Base-by-base conservation (phyloP, 1,140 invertebrate genomes). In the Solen grandis region DNA sequence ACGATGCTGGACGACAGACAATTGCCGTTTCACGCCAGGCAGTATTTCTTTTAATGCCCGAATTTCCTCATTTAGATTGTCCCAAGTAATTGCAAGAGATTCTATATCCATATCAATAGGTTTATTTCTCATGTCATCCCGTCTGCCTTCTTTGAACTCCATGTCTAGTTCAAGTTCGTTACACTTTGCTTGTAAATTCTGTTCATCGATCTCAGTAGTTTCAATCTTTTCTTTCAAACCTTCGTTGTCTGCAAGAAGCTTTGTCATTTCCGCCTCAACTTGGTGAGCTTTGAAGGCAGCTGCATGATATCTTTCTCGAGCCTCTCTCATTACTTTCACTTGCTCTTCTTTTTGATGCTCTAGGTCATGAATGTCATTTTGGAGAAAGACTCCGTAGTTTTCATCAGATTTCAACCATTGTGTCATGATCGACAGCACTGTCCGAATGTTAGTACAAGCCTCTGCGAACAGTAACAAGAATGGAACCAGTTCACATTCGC, bases 381-480 rank as follows among this genome's bases (percentile, higher is more conserved):
- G 81, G n/a, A 89, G 63, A 79, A 83, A 89, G 0, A 77, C 52
- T 10, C 78, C 35, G 57, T 88, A 89, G 68, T 86, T 86, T 70
- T 84, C 86, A 72, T 90, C 87, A 13, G 84, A 80, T 33, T 88
- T 72, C 14, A 90, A 59, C 88, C 87, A 89, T 33, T 83, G 76
- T 54, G 25, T 77, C 76, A 89, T 76, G 13, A 85, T 66, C 13
- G 72, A 69, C 16, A 86, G 70, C 8, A 82, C 85, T 19, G 76
- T 77, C 29, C 86, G 63, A 13, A 89, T 77, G 69, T 86, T 85
- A 33, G 88, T 85, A 63, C 84, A 85, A 14, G 85, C 83, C 27
- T 88, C 86, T 5, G 88, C 81, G 55, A 90, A 87, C 16, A 89
- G 52, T 22, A 88, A 60, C 1, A 89, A 74, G 65, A 89, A 89